These are phyloP conservation scores for Indicator maculatus DNA, from an alignment of 2,113 vertebrate species.

Conservation along the genomic window DNA sequence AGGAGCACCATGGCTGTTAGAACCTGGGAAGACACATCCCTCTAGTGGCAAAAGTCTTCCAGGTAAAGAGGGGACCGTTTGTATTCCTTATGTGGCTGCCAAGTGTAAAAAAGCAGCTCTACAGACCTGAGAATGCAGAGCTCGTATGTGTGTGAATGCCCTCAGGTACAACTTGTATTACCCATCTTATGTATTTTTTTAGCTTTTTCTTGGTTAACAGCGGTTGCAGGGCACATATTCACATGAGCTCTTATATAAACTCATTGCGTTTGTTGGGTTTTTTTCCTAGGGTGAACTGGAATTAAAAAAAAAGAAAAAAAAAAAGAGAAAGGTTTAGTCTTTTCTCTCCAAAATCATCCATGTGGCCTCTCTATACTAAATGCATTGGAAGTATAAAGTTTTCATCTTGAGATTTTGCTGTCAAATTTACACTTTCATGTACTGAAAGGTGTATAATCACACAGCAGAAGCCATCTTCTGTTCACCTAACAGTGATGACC, in stretches of 20 bases:
- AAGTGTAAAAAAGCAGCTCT: background rate
- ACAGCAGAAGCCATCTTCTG: background rate
- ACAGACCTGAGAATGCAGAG: background rate
- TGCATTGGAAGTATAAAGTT: background rate
- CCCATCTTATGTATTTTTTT: accelerated
- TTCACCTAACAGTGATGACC: background rate
- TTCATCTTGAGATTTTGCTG: background rate
- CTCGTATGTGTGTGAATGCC: background rate
- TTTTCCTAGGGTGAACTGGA: too few species aligned
- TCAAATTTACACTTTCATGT: background rate
- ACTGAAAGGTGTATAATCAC: background rate
- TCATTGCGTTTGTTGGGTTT: background rate
- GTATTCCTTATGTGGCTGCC: accelerated
- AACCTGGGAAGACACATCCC: background rate
- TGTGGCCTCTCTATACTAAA: background rate
- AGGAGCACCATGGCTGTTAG: background rate
- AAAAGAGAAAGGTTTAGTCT: background rate
- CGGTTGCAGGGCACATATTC: background rate
- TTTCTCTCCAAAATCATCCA: background rate
- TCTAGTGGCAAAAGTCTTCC: conserved; percentile 36
- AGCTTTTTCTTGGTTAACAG: background rate
- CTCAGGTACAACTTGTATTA: background rate
- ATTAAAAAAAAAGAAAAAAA: background rate
- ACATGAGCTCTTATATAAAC: background rate
- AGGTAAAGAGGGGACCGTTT: background rate